Evolutionary conservation across 2,888 invertebrate species (phyloP).

Genomic region (Stictocephala bisonia): DNA sequence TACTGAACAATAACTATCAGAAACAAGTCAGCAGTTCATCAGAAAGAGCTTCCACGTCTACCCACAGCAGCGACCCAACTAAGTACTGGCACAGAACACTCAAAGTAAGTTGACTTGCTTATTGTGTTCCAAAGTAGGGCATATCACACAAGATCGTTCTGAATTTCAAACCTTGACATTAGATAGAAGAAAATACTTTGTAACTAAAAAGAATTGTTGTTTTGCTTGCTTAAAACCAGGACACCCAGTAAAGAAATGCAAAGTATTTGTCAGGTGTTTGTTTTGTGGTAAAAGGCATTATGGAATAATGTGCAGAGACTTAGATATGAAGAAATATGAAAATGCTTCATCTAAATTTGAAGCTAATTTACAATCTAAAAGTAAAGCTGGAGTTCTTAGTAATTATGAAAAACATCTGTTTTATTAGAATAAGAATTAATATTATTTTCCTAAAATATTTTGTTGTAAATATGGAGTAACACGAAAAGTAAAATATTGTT

Average conservation of each 20-base stretch:
- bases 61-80: constrained; percentile 52
- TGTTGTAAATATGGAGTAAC: too few relatives aligned
- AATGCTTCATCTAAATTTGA: not conserved
- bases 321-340: not conserved
- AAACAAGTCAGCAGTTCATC: too few relatives aligned
- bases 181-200: constrained; percentile 46
- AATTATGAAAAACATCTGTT: not conserved
- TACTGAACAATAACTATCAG: too few relatives aligned
- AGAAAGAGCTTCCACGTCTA: too few relatives aligned
- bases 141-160: constrained; percentile 52
- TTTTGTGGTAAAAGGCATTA: constrained; percentile 5
- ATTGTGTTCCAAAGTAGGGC: constrained; percentile 54
- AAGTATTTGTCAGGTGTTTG: too few relatives aligned
- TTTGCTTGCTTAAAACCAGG: constrained; percentile 55
- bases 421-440: too few relatives aligned
- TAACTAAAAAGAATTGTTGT: constrained; percentile 56
- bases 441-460: too few relatives aligned
- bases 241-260: constrained; percentile 40
- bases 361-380: not conserved
- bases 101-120: constrained; percentile 53
- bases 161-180: constrained; percentile 53
- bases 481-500: too few relatives aligned
- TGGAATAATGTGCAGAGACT: not conserved
- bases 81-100: too few relatives aligned
- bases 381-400: not conserved